phyloP scores from a whole-genome alignment of 2,113 vertebrate genomes.

The Meles meles region DNA sequence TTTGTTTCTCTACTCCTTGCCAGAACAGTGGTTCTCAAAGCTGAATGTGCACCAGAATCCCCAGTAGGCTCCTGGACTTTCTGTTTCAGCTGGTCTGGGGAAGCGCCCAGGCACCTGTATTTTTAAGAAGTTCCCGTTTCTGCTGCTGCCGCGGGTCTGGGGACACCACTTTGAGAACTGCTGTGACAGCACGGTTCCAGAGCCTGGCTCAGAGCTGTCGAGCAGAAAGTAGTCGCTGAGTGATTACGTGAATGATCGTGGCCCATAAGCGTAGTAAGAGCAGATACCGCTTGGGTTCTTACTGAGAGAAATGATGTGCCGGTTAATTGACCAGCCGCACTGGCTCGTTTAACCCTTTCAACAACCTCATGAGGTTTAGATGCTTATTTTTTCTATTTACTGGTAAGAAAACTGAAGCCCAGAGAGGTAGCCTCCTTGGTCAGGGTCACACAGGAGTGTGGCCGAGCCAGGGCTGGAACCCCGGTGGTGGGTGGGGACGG shows the following conservation, averaged over 20 bases:
- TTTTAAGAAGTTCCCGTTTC: background rate
- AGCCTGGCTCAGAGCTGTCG: background rate
- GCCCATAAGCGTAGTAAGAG: fast-evolving
- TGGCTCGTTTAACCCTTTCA: background rate
- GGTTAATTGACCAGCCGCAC: background rate
- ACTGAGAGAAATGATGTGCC: fast-evolving
- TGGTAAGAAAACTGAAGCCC: background rate
- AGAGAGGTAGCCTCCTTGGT: background rate
- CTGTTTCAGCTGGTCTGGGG: background rate
- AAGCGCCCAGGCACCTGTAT: background rate
- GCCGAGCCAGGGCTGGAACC: background rate
- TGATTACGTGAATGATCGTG: background rate
- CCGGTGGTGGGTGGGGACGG: background rate
- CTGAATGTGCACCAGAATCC: background rate
- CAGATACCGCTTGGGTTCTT: too few species aligned
- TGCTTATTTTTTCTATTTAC: background rate
- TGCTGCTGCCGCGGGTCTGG: too few species aligned
- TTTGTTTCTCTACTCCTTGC: background rate
- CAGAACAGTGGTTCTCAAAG: background rate
- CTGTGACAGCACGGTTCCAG: background rate
- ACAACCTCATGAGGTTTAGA: background rate
- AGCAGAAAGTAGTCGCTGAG: background rate
- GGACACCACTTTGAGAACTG: background rate
- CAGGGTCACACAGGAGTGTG: background rate
- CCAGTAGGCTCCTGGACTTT: too few species aligned